Percentiles rank a stretch among this genome's conserved stretches.
These are phyloP conservation scores for Aspidoscelis tigris DNA, from an alignment of 2,113 vertebrate species.

Conservation along the genomic window DNA sequence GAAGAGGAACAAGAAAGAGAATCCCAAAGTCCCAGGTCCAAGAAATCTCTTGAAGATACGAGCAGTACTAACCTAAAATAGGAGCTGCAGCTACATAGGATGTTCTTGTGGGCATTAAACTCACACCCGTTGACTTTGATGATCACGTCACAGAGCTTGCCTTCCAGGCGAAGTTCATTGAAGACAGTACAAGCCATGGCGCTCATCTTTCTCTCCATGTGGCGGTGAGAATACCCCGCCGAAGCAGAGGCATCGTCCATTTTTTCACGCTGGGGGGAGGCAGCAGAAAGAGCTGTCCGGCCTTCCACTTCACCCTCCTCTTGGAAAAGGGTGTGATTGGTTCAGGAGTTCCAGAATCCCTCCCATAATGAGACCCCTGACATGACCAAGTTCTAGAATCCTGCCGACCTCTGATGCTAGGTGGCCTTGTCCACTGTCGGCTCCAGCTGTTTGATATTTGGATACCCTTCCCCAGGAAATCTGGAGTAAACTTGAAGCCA, in stretches of 20 bases:
- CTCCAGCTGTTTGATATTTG: background rate
- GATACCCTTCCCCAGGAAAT: background rate
- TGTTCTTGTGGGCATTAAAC: conserved; percentile 84
- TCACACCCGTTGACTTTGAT: conserved; percentile 78
- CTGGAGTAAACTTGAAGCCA: background rate
- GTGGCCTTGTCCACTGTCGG: background rate
- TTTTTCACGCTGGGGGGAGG: conserved; percentile 51
- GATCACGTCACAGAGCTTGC: conserved; percentile 81
- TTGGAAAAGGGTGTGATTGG: conserved; percentile 41
- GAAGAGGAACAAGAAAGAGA: too few species aligned
- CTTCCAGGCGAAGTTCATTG: conserved; percentile 81
- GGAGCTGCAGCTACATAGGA: conserved; percentile 84
- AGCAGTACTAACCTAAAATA: conserved; percentile 80
- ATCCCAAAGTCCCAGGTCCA: background rate
- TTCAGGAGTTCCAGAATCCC: conserved; percentile 61
- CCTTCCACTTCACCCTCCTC: conserved; percentile 60
- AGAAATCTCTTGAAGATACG: background rate
- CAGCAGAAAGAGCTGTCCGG: conserved; percentile 51
- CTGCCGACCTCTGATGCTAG: background rate
- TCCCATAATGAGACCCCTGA: conserved; percentile 66
- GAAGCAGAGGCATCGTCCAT: conserved; percentile 49
- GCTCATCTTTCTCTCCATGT: conserved; percentile 76
- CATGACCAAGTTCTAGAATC: conserved; percentile 56
- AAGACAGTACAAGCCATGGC: conserved; percentile 75
- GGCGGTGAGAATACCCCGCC: conserved; percentile 45